Evolutionary conservation across 2,113 vertebrate genomes (phyloP).

Genomic region (Cacatua alba): DNA sequence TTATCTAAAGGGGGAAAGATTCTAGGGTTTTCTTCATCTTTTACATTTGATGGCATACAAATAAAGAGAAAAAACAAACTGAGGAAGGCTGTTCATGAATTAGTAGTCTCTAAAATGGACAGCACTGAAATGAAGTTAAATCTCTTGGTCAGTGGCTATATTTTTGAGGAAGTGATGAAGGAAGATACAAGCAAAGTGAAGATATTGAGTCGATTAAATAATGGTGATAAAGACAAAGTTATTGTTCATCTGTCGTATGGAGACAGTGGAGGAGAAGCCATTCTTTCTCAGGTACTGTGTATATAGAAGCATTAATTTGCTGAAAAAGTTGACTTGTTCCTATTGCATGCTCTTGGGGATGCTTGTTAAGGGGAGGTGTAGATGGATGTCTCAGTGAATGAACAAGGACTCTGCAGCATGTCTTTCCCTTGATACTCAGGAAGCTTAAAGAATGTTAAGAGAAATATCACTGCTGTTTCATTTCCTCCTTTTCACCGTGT

Average conservation of each 20-base stretch:
- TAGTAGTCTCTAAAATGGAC: constrained; percentile 80
- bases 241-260: constrained; percentile 82
- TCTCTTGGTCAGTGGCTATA: constrained; percentile 75
- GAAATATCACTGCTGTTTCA: neutral
- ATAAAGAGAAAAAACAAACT: constrained; percentile 57
- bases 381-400: neutral
- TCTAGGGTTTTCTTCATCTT: constrained; percentile 80
- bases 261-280: constrained; percentile 82
- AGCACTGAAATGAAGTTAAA: constrained; percentile 74
- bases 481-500: neutral
- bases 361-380: neutral
- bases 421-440: neutral
- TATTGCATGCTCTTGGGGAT: neutral
- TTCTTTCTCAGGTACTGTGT: constrained; percentile 89
- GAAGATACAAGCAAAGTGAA: constrained; percentile 46
- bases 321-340: neutral
- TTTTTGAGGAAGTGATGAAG: constrained; percentile 68
- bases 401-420: neutral
- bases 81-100: constrained; percentile 55
- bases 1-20: constrained; percentile 86
- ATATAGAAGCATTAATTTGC: neutral
- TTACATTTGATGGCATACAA: constrained; percentile 77
- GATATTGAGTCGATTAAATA: constrained; percentile 78
- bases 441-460: neutral
- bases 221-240: constrained; percentile 71